Evolutionary conservation across 2,888 invertebrate species (phyloP), one percentile per base, ranked within the genome.

Genomic region (Amphipoea oculea): DNA sequence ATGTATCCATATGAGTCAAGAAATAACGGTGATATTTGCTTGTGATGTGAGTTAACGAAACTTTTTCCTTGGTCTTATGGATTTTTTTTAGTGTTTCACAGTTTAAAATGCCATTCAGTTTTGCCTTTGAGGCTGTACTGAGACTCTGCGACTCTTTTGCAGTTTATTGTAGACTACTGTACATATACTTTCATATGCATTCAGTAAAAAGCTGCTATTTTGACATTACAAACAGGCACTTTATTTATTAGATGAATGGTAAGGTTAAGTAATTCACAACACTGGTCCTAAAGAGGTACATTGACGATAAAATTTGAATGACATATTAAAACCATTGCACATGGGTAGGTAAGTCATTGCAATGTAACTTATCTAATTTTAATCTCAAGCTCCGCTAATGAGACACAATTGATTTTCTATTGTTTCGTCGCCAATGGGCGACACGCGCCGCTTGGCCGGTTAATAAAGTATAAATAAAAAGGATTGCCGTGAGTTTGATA

Each of bases 11-110:
- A 73, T 23, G 0, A 0, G 0, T 0, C 0, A 36, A 14, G 3
- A 0, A 51, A 73, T 77, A 80, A 36, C 65, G 57, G 29, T 11
- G 14, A 7, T 70, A 54, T 78, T 84, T 62, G 63, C 42, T 73
- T 77, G 75, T 40, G 1, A 65, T 60, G n/a, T 36, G 0, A 67
- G 14, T 70, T 23, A 4, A 9, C 1, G 3, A 76, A 78, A 54
- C n/a, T n/a, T 73, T 67, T 68, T 66, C 23, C 17, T 60, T 63
- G 40, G 69, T 63, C 23, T 36, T 87, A 63, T 63, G 20, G 12
- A 68, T 66, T 42, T 63, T 73, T 66, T 78, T 76, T 72, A 5
- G 69, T 48, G 45, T 73, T 73, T 23, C 42, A 57, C 40, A 57
- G 1, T n/a, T 45, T 48, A 29, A 77, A 51, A 29, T 17, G 3